Base-by-base conservation (phyloP, 2,888 invertebrate genomes). In the Fissipunctia ypsillon region DNA sequence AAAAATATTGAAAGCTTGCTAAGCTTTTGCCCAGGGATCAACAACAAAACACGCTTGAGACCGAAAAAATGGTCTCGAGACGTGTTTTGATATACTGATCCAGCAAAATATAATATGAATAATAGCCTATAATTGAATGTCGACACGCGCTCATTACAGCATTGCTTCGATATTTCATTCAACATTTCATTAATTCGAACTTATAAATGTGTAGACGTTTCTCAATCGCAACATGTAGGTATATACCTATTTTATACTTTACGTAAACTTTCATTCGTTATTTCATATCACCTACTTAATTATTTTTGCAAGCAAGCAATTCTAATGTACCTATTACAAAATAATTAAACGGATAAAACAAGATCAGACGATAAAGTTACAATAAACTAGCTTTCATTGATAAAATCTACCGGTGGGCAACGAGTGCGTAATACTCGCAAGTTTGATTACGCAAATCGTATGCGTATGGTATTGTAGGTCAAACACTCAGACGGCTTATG, bases 401-500 rank as follows among this genome's bases (percentile, higher is more conserved):
- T 89, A 89, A 90, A 90, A 89, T 89, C 86, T 85, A 81, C 81
- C 86, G 80, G 83, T 68, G 79, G 73, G 67, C 73, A 75, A 70
- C 59, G 78, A 86, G 82, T 86, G 80, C 77, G 80, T 83, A 83
- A 81, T 72, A 67, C 67, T 56, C 70, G 71, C 75, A 78, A 77
- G 76, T 79, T 69, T 61, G 61, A 73, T 94, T 93, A 88, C 90
- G 92, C 91, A 94, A 94, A 81, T 73, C 70, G 70, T 73, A 74
- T 81, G 86, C 74, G 78, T 88, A 90, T 90, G 86, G 88, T 87
- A 90, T 93, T 93, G 93, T 94, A 90, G 94, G 94, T 94, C 95
- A n/a, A n/a, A n/a, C n/a, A n/a, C n/a, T n/a, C n/a, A 94, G 74
- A 85, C 90, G 81, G 86, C 88, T 87, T 89, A 88, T 84, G 88